Evolutionary conservation across 2,888 invertebrate species (phyloP).

Genomic region (Chironomus tentans): DNA sequence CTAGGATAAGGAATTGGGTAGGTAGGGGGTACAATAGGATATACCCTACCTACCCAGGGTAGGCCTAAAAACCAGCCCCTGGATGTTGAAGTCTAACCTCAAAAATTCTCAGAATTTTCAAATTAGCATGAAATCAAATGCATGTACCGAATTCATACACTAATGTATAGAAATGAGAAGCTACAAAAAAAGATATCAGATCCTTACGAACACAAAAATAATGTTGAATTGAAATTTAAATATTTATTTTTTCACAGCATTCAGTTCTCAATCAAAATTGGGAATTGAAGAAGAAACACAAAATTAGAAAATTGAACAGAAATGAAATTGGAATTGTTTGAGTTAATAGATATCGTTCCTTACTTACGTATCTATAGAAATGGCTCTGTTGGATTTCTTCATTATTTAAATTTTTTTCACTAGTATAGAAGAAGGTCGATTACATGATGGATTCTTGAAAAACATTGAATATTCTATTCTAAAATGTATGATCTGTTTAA

Average conservation of each 20-base stretch:
- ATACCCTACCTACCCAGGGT: too few species aligned
- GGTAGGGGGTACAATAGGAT: too few species aligned
- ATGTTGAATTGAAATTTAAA: background rate
- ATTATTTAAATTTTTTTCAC: background rate
- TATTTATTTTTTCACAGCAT: background rate
- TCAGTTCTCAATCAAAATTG: background rate
- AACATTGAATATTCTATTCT: background rate
- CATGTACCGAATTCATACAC: too few species aligned
- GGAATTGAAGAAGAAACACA: too few species aligned
- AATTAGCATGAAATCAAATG: too few species aligned
- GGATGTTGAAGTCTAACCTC: too few species aligned
- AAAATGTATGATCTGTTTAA: background rate
- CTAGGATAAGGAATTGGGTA: too few species aligned
- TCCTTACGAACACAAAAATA: background rate
- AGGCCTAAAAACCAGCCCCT: too few species aligned
- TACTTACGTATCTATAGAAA: background rate
- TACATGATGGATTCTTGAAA: background rate
- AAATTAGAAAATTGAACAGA: background rate
- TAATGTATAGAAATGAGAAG: too few species aligned
- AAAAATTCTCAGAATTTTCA: too few species aligned
- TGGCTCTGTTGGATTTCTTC: background rate
- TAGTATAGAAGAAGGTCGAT: background rate
- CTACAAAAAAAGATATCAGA: too few species aligned
- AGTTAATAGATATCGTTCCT: background rate
- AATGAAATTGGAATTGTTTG: background rate